Percentiles rank a stretch among this genome's conserved stretches.
Evolutionary conservation across 2,797 vertebrate species (phyloP).

Genomic region (Lindbergichthys nudifrons): DNA sequence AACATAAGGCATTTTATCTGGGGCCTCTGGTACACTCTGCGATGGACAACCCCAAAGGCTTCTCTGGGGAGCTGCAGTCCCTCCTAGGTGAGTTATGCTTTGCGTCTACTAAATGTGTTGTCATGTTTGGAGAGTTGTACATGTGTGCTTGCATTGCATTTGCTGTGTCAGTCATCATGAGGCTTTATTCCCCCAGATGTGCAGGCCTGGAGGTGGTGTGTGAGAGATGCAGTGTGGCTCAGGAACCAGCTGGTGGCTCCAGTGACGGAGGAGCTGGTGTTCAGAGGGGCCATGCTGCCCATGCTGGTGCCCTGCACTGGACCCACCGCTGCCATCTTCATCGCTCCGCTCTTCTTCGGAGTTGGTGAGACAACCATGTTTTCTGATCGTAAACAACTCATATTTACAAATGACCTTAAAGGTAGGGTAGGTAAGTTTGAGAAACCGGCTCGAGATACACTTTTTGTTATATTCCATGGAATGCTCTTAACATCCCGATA

Average conservation of each 20-base stretch:
- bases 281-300: conserved; percentile 89
- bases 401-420: neutral
- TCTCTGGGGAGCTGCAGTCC: conserved; percentile 78
- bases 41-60: conserved; percentile 75
- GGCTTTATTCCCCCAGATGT: conserved; percentile 77
- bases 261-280: conserved; percentile 88
- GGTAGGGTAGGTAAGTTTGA: too few species aligned
- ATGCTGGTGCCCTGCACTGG: conserved; percentile 86
- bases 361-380: conserved; percentile 72
- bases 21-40: conserved; percentile 51
- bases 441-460: too few species aligned
- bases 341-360: conserved; percentile 87
- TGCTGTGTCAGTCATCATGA: conserved; percentile 47
- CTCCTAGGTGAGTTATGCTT: conserved; percentile 77
- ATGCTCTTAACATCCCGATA: too few species aligned
- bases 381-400: neutral
- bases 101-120: conserved; percentile 14
- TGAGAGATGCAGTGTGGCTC: conserved; percentile 86
- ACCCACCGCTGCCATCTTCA: conserved; percentile 81
- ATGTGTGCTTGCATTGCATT: conserved; percentile 27
- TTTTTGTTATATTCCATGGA: too few species aligned
- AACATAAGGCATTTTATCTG: conserved; percentile 60
- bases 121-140: conserved; percentile 13
- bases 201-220: conserved; percentile 79
- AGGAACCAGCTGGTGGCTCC: conserved; percentile 90